Evolutionary conservation across 2,888 invertebrate genomes (phyloP).

Genomic region (Leucophenga montana): DNA sequence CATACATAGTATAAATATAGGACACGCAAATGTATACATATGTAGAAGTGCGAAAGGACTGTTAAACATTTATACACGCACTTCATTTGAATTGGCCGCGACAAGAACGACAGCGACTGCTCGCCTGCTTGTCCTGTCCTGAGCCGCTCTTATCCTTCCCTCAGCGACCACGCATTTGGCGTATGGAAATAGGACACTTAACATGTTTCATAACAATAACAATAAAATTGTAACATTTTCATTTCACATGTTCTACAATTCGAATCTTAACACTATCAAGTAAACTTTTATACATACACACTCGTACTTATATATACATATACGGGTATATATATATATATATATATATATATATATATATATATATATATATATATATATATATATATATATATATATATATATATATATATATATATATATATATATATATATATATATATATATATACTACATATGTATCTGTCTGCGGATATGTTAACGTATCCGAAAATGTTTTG

Average conservation of each 20-base stretch:
- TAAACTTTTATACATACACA: too few relatives aligned
- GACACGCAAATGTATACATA: neutral
- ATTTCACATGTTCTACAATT: constrained; percentile 27
- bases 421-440: neutral
- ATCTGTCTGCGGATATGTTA: constrained; percentile 1
- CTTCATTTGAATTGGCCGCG: constrained; percentile 13
- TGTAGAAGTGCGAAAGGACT: neutral
- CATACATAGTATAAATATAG: neutral
- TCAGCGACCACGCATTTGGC: neutral
- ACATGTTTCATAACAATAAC: constrained; percentile 29
- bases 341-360: neutral
- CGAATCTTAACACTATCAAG: constrained; percentile 27
- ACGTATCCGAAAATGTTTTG: constrained; percentile 3
- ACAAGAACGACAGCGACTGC: neutral
- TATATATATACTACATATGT: neutral
- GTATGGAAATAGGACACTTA: constrained; percentile 20
- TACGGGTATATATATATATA: neutral
- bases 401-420: neutral
- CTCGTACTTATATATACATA: too few relatives aligned
- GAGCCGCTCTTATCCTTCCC: neutral
- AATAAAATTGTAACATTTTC: constrained; percentile 26
- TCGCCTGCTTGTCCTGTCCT: neutral
- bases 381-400: neutral
- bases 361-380: neutral
- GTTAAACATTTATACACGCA: constrained; percentile 24